A percentile compares a stretch with the other conserved stretches of the same genome.
These are phyloP conservation scores for Lasioglossum leucozonium DNA, from an alignment of 2,888 invertebrate genomes.

Conservation along the genomic window DNA sequence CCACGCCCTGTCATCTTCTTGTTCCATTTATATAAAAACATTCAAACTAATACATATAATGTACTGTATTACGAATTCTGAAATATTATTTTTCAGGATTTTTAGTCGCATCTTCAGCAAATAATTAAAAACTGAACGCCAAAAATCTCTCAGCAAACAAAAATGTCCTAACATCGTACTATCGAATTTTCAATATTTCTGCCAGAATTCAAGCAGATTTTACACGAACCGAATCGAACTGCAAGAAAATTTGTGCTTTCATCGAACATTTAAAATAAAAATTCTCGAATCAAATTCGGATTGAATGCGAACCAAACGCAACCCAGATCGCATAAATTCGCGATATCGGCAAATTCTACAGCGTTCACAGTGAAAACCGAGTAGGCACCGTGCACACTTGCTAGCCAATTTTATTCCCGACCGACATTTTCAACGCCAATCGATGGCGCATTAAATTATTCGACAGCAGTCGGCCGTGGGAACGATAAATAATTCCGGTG, in stretches of 20 bases:
- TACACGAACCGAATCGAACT: not conserved
- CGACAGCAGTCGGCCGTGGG: not conserved
- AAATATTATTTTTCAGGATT: not conserved
- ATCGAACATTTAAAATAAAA: not conserved
- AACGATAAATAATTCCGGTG: not conserved
- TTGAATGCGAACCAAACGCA: not conserved
- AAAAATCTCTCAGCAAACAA: not conserved
- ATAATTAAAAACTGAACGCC: not conserved
- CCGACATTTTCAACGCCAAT: not conserved
- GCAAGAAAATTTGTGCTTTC: not conserved
- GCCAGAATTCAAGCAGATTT: not conserved
- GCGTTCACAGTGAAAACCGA: not conserved
- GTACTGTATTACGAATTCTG: not conserved
- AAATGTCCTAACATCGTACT: not conserved
- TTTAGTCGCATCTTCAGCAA: not conserved
- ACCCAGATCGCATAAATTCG: not conserved
- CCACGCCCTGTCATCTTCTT: too few species aligned
- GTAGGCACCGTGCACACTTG: not conserved
- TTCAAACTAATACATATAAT: too few species aligned
- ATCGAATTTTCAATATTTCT: not conserved
- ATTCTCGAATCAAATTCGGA: not conserved
- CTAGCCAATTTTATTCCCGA: not conserved
- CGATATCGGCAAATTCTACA: not conserved
- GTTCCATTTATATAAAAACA: too few species aligned
- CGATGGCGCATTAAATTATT: constrained; percentile 2